Evolutionary conservation across 2,888 invertebrate species (phyloP).

Genomic region (Blera fallax): DNA sequence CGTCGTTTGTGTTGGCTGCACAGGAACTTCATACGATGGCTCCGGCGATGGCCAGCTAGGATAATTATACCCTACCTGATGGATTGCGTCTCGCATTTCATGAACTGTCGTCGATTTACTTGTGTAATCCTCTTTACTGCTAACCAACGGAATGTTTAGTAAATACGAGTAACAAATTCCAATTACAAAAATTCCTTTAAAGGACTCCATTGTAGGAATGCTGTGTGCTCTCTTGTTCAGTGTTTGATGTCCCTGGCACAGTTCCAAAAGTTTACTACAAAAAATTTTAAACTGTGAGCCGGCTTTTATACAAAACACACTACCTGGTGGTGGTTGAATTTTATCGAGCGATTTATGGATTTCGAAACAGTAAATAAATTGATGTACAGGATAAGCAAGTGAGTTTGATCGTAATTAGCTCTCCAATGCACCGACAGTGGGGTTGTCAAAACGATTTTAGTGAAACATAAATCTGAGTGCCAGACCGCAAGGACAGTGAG

Average conservation of each 20-base stretch:
- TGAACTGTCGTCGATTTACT: constrained; percentile 9
- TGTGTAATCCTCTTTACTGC: constrained; percentile 7
- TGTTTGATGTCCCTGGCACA: constrained; percentile 1
- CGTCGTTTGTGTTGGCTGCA: background rate
- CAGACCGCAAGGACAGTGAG: too few relatives aligned
- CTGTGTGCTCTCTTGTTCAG: background rate
- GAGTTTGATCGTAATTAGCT: constrained; percentile 43
- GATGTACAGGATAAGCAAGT: background rate
- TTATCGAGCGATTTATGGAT: constrained; percentile 49
- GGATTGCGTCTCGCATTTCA: constrained; percentile 58
- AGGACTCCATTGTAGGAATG: constrained; percentile 9
- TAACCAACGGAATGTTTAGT: constrained; percentile 9
- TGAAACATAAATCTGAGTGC: too few relatives aligned
- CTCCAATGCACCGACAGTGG: background rate
- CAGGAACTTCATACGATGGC: background rate
- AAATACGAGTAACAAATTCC: constrained; percentile 27
- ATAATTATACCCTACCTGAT: constrained; percentile 51
- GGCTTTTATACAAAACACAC: constrained; percentile 37
- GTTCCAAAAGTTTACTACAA: constrained; percentile 26
- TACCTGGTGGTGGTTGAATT: constrained; percentile 15
- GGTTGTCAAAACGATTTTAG: background rate
- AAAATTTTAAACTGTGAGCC: background rate
- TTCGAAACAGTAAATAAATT: constrained; percentile 45
- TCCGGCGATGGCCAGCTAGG: constrained; percentile 7
- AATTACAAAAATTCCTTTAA: background rate